Conservation (phyloP, 2,888 invertebrate species). For the Dione juno region DNA sequence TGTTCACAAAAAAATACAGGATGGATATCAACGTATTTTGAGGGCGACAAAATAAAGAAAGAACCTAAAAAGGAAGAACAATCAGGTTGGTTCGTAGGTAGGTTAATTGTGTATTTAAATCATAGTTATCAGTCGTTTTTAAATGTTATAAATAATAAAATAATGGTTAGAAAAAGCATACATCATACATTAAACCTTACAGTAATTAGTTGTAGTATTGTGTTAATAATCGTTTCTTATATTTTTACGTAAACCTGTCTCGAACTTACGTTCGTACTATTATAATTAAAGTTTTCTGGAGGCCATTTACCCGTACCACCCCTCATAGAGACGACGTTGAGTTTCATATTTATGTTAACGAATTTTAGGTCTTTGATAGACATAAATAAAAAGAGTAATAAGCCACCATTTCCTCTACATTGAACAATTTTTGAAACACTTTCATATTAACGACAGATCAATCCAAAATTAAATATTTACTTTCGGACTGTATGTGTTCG, state of each 20-base stretch:
- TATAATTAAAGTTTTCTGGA: not conserved
- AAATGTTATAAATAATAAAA: not conserved
- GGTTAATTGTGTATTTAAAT: constrained; percentile 48
- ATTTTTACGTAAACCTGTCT: not conserved
- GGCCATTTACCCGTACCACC: not conserved
- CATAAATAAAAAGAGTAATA: not conserved
- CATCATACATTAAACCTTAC: not conserved
- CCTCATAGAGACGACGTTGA: not conserved
- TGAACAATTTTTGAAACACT: too few relatives aligned
- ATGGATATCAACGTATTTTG: constrained; percentile 69
- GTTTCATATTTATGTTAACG: not conserved
- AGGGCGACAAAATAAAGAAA: constrained; percentile 61
- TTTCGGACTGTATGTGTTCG: too few relatives aligned
- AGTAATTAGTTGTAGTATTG: not conserved
- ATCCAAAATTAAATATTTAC: too few relatives aligned
- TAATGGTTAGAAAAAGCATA: not conserved
- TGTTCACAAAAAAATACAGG: constrained; percentile 64
- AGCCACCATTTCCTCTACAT: too few relatives aligned
- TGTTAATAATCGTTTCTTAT: not conserved
- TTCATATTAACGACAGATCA: too few relatives aligned
- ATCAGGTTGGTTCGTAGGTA: constrained; percentile 75
- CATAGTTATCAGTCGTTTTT: not conserved
- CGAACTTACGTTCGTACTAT: not conserved
- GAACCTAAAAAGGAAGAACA: constrained; percentile 61
- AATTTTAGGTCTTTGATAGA: not conserved